These are phyloP conservation scores for Florisuga fusca DNA, from an alignment of 2,797 vertebrate species.

Conservation along the genomic window DNA sequence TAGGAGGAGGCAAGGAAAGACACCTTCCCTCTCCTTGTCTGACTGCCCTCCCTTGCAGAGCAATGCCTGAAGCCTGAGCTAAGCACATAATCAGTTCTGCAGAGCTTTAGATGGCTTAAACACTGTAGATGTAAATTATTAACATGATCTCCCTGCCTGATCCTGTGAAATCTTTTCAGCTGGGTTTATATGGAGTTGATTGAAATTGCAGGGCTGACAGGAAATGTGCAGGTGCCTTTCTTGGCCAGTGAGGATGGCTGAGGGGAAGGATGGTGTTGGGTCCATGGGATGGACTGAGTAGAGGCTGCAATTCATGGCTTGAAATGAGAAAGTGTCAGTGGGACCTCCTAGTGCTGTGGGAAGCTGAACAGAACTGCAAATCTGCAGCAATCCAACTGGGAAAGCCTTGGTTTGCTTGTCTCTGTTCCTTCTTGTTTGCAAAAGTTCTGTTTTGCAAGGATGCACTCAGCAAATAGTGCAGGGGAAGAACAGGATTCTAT, in stretches of 20 bases:
- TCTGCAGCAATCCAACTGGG: not conserved
- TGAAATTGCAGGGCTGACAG: not conserved
- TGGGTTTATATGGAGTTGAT: not conserved
- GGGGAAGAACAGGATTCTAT: not conserved
- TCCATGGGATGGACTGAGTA: accelerated
- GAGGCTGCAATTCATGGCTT: not conserved
- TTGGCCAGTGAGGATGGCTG: not conserved
- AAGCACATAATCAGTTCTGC: not conserved
- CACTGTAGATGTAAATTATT: not conserved
- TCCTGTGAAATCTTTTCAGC: not conserved
- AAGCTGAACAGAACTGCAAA: not conserved
- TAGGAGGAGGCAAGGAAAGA: not conserved
- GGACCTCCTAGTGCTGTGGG: not conserved
- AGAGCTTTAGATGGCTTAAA: not conserved
- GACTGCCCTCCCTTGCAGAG: not conserved
- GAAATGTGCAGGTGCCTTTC: not conserved
- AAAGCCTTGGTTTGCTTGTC: not conserved
- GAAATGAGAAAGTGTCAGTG: not conserved
- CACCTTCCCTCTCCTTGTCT: not conserved
- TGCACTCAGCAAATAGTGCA: not conserved
- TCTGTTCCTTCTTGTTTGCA: not conserved
- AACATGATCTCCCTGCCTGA: not conserved
- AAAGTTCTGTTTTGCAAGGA: not conserved
- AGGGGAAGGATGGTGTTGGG: not conserved
- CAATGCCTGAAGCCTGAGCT: not conserved